Conservation (phyloP, 2,888 invertebrate species). For the Metacarcinus magister region DNA sequence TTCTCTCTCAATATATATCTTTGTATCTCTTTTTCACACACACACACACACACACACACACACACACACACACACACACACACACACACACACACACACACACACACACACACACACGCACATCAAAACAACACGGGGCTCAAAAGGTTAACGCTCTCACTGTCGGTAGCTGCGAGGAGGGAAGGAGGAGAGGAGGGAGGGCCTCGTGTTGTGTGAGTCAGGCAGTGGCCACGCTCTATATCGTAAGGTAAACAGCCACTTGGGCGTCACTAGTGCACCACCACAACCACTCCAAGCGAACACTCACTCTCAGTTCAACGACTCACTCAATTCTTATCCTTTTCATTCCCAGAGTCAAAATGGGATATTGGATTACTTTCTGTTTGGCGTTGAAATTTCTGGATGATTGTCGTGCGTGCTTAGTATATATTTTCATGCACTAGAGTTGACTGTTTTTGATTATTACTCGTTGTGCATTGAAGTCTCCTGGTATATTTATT, state of each 20-base stretch:
- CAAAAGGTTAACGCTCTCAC: conserved; percentile 42
- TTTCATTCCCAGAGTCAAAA: neutral
- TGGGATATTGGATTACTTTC: neutral
- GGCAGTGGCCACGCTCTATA: conserved; percentile 29
- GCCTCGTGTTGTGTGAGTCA: conserved; percentile 1
- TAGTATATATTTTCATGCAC: too few relatives aligned
- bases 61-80: too few relatives aligned
- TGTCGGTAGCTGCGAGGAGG: neutral
- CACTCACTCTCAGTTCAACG: neutral
- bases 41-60: too few relatives aligned
- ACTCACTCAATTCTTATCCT: neutral
- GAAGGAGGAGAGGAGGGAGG: neutral
- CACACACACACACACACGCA: too few relatives aligned
- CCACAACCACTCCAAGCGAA: neutral
- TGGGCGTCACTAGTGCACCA: neutral
- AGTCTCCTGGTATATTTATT: too few relatives aligned
- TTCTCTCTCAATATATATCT: neutral
- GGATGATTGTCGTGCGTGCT: too few relatives aligned
- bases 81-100: too few relatives aligned
- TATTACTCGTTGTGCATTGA: too few relatives aligned
- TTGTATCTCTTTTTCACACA: too few relatives aligned
- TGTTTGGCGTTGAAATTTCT: neutral
- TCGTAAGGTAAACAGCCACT: conserved; percentile 1
- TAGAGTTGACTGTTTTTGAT: too few relatives aligned
- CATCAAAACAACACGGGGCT: neutral